phyloP scores from a whole-genome alignment of 2,888 invertebrate species.

The Euclidia mi region DNA sequence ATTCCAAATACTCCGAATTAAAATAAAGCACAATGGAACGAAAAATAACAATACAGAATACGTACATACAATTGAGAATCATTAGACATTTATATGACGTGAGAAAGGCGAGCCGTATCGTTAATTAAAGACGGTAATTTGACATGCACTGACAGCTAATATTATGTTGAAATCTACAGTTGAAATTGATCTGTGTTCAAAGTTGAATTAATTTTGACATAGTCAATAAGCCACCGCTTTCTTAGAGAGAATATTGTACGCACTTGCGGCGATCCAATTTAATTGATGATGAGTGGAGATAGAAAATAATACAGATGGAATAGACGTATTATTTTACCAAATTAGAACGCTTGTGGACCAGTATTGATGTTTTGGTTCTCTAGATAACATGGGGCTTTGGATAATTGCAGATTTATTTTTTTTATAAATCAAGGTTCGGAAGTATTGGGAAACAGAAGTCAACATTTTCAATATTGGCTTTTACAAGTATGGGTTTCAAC shows the following conservation, averaged over 20 bases:
- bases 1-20: slow-evolving; percentile 34
- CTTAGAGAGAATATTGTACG: slow-evolving; percentile 62
- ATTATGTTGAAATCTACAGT: slow-evolving; percentile 65
- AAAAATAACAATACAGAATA: slow-evolving; percentile 66
- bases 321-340: too few species aligned
- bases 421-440: too few species aligned
- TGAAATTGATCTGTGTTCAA: slow-evolving; percentile 89
- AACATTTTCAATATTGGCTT: too few species aligned
- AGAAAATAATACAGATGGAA: too few species aligned
- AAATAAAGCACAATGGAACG: slow-evolving; percentile 56
- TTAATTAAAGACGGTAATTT: slow-evolving; percentile 86
- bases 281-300: slow-evolving; percentile 39
- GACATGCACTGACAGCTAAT: slow-evolving; percentile 88
- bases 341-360: too few species aligned
- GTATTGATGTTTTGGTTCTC: too few species aligned
- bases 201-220: slow-evolving; percentile 89
- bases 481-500: too few species aligned
- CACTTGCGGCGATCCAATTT: slow-evolving; percentile 32
- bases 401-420: too few species aligned
- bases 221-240: slow-evolving; percentile 88
- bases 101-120: slow-evolving; percentile 77
- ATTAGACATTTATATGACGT: slow-evolving; percentile 74
- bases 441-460: too few species aligned
- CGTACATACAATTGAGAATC: slow-evolving; percentile 60
- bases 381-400: too few species aligned